Evolutionary conservation across 2,888 invertebrate species (phyloP).

Genomic region (Melolontha melolontha): DNA sequence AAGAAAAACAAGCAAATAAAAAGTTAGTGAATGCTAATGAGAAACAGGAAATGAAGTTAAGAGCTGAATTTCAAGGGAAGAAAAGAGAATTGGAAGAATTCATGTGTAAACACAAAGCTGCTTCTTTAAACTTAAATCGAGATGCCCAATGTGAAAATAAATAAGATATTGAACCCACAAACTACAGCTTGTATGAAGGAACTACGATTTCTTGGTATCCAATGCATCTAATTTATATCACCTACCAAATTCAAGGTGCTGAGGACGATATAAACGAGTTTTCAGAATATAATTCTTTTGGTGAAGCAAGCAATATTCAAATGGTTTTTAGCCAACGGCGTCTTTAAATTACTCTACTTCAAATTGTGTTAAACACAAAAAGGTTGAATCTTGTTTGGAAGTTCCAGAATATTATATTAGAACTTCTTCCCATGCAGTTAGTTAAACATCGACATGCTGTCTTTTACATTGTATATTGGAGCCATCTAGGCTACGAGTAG

Average conservation of each 20-base stretch:
- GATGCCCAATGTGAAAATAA: conserved; percentile 64
- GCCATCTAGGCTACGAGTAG: too few relatives aligned
- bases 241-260: conserved; percentile 59
- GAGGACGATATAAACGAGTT: conserved; percentile 60
- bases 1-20: conserved; percentile 62
- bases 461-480: too few relatives aligned
- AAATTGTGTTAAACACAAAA: conserved; percentile 42
- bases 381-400: conserved; percentile 21
- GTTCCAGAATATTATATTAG: conserved; percentile 31
- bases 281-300: conserved; percentile 53
- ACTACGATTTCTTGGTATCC: conserved; percentile 56
- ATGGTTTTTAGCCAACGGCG: conserved; percentile 47
- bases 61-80: conserved; percentile 73
- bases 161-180: conserved; percentile 58
- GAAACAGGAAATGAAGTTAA: conserved; percentile 70
- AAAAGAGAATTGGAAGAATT: conserved; percentile 75
- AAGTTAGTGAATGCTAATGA: conserved; percentile 54
- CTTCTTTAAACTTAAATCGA: conserved; percentile 64
- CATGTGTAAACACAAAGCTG: conserved; percentile 72
- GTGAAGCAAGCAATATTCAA: conserved; percentile 43
- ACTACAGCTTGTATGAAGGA: conserved; percentile 55
- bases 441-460: too few relatives aligned
- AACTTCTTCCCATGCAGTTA: conserved; percentile 46
- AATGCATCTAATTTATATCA: too few relatives aligned
- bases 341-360: conserved; percentile 40